A percentile compares a stretch with the other conserved stretches of the same genome.
phyloP scores from a whole-genome alignment of 2,888 invertebrate genomes.

The Bedellia somnulentella region DNA sequence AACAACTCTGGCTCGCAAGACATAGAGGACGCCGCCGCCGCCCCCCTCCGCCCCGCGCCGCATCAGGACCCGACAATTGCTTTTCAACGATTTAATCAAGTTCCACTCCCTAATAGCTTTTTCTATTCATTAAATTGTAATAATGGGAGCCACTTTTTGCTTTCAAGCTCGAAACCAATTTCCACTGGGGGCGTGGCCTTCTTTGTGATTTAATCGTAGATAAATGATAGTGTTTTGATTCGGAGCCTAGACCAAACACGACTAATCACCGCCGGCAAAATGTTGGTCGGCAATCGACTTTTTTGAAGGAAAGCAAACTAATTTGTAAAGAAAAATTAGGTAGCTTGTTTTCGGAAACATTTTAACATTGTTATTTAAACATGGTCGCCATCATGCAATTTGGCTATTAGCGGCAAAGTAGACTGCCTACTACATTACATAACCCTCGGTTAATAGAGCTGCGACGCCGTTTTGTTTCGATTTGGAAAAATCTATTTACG shows the following conservation, averaged over 20 bases:
- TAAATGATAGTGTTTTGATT: slow-evolving; percentile 1
- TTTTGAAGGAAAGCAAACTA: too few species aligned
- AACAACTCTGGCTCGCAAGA: slow-evolving; percentile 24
- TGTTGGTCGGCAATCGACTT: too few species aligned
- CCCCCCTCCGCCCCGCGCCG: not conserved
- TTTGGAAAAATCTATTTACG: too few species aligned
- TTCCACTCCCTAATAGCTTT: slow-evolving; percentile 41
- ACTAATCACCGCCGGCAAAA: too few species aligned
- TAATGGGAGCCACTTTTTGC: slow-evolving; percentile 43
- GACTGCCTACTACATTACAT: too few species aligned
- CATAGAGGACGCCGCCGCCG: slow-evolving; percentile 25
- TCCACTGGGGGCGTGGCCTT: slow-evolving; percentile 23
- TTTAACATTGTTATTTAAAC: slow-evolving; percentile 34
- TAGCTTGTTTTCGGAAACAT: slow-evolving; percentile 46
- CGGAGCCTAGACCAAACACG: not conserved
- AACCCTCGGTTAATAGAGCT: too few species aligned
- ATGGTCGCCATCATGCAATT: slow-evolving; percentile 30
- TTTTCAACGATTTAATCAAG: slow-evolving; percentile 52
- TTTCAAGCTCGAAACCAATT: slow-evolving; percentile 17
- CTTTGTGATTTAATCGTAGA: slow-evolving; percentile 8
- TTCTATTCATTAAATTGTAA: slow-evolving; percentile 55
- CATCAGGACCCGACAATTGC: slow-evolving; percentile 31
- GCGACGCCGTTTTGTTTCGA: too few species aligned
- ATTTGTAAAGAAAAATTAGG: slow-evolving; percentile 16
- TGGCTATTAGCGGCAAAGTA: slow-evolving; percentile 24